Evolutionary conservation across 2,888 invertebrate species (phyloP), one percentile per base, ranked within the genome.

Genomic region (Boloria selene): DNA sequence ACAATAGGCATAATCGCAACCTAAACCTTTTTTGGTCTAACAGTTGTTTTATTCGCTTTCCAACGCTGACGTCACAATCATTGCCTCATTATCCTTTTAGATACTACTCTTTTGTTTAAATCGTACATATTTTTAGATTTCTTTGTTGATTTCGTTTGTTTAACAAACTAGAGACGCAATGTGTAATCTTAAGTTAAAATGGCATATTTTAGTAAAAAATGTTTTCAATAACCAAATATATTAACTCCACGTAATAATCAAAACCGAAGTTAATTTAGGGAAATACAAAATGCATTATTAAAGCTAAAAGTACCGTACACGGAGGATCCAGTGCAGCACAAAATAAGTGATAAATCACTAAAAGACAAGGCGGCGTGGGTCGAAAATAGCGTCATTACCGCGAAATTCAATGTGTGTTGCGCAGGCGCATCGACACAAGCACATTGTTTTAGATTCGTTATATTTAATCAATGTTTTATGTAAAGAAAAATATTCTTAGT

Each of bases 11-110:
- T 76, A 79, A 79, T 79, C 76, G 75, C 73, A 75, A 62, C 70
- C 68, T 55, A 72, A 69, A 72, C 87, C 85, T 74, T 84, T 85
- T 88, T 86, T 75, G 87, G 87, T 26, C 72, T 75, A 77, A 77
- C 76, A 77, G 83, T 82, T 77, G 81, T 83, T 81, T 79, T 80
- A 80, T 77, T 66, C 72, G 73, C 70, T 74, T 68, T 71, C 72
- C 69, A 68, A 60, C 59, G 59, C 72, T 86, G 86, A 85, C 86
- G 86, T 87, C 84, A 85, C 82, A 80, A 82, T 82, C 76, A 62
- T 62, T 50, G 55, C 79, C 73, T 78, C 65, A 66, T 66, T 68
- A 64, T 47, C 52, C 65, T 60, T 51, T 31, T 26, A 31, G 42
- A 47, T 64, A 45, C 45, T 31, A 22, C 47, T 42, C 65, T 55